Conservation (phyloP, 2,888 invertebrate genomes). For the Chirona hameri region DNA sequence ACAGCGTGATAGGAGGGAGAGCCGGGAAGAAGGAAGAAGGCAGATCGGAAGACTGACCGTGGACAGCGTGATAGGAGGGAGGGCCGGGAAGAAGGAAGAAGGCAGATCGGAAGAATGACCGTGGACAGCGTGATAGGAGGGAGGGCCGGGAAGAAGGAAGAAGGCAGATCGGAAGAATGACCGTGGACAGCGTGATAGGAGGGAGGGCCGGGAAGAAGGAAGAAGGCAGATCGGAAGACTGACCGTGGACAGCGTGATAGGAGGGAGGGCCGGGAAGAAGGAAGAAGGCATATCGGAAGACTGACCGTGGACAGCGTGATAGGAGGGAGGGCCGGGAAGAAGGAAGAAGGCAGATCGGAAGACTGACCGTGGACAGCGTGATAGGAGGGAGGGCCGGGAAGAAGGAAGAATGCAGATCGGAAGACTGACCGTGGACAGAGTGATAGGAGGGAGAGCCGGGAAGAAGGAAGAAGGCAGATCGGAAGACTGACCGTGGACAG, state of each 20-base stretch:
- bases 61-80: background rate
- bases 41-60: background rate
- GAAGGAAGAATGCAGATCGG: too few species aligned
- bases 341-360: too few species aligned
- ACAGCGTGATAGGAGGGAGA: too few species aligned
- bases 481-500: conserved; percentile 7
- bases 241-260: background rate
- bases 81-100: too few species aligned
- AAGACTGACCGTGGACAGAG: background rate
- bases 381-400: too few species aligned
- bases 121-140: too few species aligned
- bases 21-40: too few species aligned
- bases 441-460: too few species aligned
- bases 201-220: too few species aligned
- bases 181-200: conserved; percentile 1
- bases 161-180: background rate
- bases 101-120: conserved; percentile 6
- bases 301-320: conserved; percentile 3
- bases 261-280: too few species aligned
- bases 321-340: background rate
- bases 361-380: conserved; percentile 2
- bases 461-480: too few species aligned
- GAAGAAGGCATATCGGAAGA: background rate
- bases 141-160: too few species aligned
- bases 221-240: background rate